These are phyloP conservation scores for Pomatorhinus ruficollis DNA, from an alignment of 2,113 vertebrate species.

Conservation along the genomic window DNA sequence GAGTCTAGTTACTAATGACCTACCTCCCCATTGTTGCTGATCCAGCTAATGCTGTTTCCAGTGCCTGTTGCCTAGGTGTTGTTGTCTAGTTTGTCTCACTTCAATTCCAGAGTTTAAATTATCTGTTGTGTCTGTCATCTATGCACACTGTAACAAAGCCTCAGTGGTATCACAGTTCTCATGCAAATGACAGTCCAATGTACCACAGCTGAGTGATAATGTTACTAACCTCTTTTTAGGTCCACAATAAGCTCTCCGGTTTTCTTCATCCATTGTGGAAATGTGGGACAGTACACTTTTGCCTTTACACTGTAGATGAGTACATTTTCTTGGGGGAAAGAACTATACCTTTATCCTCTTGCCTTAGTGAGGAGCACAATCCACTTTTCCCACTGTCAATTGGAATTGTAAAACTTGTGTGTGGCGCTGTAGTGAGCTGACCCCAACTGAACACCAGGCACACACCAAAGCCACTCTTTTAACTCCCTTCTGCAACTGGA, in stretches of 20 bases:
- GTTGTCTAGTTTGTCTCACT: neutral
- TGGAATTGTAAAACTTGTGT: neutral
- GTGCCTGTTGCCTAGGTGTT: neutral
- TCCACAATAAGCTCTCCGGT: neutral
- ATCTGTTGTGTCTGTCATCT: neutral
- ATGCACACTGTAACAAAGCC: neutral
- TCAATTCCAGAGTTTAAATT: neutral
- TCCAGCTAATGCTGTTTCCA: neutral
- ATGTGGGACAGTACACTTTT: neutral
- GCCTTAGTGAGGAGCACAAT: neutral
- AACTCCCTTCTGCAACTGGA: neutral
- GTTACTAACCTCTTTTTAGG: neutral
- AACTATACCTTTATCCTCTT: neutral
- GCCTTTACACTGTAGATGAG: neutral
- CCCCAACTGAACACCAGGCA: neutral
- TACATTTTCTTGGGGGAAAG: neutral
- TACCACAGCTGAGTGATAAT: neutral
- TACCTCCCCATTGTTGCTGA: neutral
- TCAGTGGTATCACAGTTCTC: neutral
- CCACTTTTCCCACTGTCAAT: fast-evolving
- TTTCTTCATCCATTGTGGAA: neutral
- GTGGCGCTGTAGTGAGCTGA: neutral
- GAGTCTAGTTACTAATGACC: neutral
- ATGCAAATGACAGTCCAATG: neutral
- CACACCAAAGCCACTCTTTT: neutral